Evolutionary conservation across 2,888 invertebrate species (phyloP), one percentile per base, ranked within the genome.

Genomic region (Dusona sp.): DNA sequence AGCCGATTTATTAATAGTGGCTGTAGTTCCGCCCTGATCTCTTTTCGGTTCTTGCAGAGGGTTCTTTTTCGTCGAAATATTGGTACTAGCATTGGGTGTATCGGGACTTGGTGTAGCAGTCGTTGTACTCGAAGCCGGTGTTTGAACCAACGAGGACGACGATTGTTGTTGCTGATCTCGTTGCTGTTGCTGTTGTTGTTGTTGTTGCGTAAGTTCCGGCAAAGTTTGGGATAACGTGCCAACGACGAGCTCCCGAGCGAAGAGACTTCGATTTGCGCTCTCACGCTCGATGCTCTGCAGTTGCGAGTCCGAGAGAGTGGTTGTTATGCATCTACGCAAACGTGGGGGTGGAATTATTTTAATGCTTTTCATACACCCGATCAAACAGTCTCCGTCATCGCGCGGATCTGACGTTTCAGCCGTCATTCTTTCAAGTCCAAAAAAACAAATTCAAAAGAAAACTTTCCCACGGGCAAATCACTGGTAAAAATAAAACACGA

Each of bases 251-350:
- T 94, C 94, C 8, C 94, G 92, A 36, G 92, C 91, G 83, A 94
- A 94, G 13, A 94, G 88, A 84, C 94, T 93, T 79, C 93, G 91
- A 87, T 94, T 94, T 77, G 94, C 94, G 89, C 93, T 94, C 83
- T 94, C 94, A 73, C 93, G 93, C 82, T 94, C 94, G 85, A 94
- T 92, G 79, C 89, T 93, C 88, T 94, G 93, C 79, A 93, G 88
- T 84, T 94, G 94, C 16, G 92, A 90, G 79, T 94, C 94, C 45
- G 94, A 92, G 64, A 92, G 90, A 48, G 93, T 93, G 83, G 91
- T 93, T 80, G 93, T 90, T 88, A 93, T 94, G 90, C 94, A 94
- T 92, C 94, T 94, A 88, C 57, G 81, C 74, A 86, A 67, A 87
- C 75, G 79, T 68, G 74, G 80, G 73, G 83, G 87, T 54, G 67